phyloP scores from a whole-genome alignment of 2,888 invertebrate species.

The Hedya salicella region DNA sequence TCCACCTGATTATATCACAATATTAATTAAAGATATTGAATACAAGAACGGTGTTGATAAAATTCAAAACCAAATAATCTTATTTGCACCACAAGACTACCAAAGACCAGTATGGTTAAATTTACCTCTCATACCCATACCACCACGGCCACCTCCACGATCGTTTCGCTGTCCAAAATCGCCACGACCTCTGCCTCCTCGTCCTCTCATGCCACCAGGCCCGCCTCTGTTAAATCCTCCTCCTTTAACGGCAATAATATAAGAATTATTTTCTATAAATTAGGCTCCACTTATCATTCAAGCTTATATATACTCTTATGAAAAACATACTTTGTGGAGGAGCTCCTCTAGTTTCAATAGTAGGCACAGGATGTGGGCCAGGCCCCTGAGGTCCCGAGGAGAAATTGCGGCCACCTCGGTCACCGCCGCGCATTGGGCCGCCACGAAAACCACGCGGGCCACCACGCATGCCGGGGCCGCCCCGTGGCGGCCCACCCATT shows the following conservation, averaged over 20 bases:
- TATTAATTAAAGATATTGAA: no score
- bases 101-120: background rate
- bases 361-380: slow-evolving; percentile 80
- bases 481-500: slow-evolving; percentile 55
- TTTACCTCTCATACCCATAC: slow-evolving; percentile 80
- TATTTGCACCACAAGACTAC: no score
- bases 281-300: no score
- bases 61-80: no score
- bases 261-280: no score
- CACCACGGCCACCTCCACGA: slow-evolving; percentile 71
- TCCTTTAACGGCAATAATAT: slow-evolving; percentile 48
- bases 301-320: no score
- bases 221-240: slow-evolving; percentile 77
- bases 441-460: slow-evolving; percentile 77
- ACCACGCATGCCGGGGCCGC: slow-evolving; percentile 67
- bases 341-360: slow-evolving; percentile 76
- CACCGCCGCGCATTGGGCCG: slow-evolving; percentile 77
- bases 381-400: slow-evolving; percentile 78
- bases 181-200: slow-evolving; percentile 74
- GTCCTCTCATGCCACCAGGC: slow-evolving; percentile 74
- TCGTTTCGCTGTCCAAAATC: slow-evolving; percentile 75
- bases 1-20: slow-evolving; percentile 53
- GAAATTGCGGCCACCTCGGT: slow-evolving; percentile 74
- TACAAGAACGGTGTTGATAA: no score
- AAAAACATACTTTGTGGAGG: slow-evolving; percentile 71